Base-by-base conservation (phyloP, 2,888 invertebrate species). In the Aphodius granarius region DNA sequence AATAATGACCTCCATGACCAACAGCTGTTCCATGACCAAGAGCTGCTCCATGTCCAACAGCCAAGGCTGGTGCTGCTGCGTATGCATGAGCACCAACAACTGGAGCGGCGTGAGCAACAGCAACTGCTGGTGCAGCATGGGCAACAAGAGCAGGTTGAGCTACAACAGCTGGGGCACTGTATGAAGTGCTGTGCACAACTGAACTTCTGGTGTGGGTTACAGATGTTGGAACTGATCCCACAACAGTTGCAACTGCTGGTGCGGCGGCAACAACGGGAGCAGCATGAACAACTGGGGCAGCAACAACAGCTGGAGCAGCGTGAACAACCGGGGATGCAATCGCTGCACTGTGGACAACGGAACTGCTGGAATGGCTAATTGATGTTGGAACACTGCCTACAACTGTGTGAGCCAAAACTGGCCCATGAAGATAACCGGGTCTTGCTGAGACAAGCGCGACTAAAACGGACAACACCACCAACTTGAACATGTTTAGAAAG, bases 381-480 rank as follows among this genome's bases (percentile, higher is more conserved):
- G 84, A 86, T 74, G 82, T 85, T 81, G 87, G 86, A 87, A 86
- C 70, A 87, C 76, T 76, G 20, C 77, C 77, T 63, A 87, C 22
- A 86, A 86, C 75, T 87, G 82, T 78, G 65, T 78, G 75, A 68
- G 87, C 82, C 74, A 88, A 81, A 0, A 84, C 83, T 5, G 68
- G 68, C n/a, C 78, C 76, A 71, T 83, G 78, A 22, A 65, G 83
- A 83, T 87, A 83, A 88, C 86, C 78, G 85, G 86, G 83, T 71
- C 89, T 89, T 82, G 90, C 91, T 82, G 88, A 88, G 76, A 89
- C 90, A 85, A 89, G 88, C 75, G 90, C 88, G 83, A 89, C 86
- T 77, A 91, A 85, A 86, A 89, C 89, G 86, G 90, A 89, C 84
- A 91, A 90, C 88, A 91, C 91, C 89, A 91, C 90, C 90, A 89